Evolutionary conservation across 2,888 invertebrate genomes (phyloP).

Genomic region (Morpho achilles): DNA sequence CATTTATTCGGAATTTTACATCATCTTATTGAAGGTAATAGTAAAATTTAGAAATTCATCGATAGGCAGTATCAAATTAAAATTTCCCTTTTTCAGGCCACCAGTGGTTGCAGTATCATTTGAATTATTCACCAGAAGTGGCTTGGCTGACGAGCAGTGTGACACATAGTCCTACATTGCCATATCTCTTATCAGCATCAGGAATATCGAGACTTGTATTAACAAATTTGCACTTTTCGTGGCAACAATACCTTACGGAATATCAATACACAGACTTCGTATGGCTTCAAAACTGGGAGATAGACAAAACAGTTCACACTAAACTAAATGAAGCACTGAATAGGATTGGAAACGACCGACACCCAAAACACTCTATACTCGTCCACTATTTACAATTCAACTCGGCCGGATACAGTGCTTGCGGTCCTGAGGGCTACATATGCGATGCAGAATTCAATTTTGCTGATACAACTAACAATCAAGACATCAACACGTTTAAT

Average conservation of each 20-base stretch:
- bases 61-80: background rate
- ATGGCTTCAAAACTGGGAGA: conserved; percentile 93
- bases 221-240: conserved; percentile 94
- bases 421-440: conserved; percentile 52
- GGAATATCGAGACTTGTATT: conserved; percentile 91
- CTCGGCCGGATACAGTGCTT: conserved; percentile 54
- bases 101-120: conserved; percentile 90
- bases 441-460: conserved; percentile 76
- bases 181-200: conserved; percentile 89
- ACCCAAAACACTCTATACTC: conserved; percentile 52
- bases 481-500: conserved; percentile 89
- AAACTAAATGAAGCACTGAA: conserved; percentile 48
- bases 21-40: conserved; percentile 90
- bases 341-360: conserved; percentile 53
- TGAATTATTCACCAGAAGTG: conserved; percentile 87
- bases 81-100: conserved; percentile 81
- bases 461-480: conserved; percentile 85
- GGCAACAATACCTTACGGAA: conserved; percentile 95
- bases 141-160: conserved; percentile 98
- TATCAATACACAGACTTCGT: conserved; percentile 92
- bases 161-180: conserved; percentile 94
- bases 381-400: conserved; percentile 63
- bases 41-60: background rate
- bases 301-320: conserved; percentile 40
- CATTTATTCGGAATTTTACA: conserved; percentile 93